Evolutionary conservation across 2,113 vertebrate species (phyloP).

Genomic region (Cyprinodon variegatus): DNA sequence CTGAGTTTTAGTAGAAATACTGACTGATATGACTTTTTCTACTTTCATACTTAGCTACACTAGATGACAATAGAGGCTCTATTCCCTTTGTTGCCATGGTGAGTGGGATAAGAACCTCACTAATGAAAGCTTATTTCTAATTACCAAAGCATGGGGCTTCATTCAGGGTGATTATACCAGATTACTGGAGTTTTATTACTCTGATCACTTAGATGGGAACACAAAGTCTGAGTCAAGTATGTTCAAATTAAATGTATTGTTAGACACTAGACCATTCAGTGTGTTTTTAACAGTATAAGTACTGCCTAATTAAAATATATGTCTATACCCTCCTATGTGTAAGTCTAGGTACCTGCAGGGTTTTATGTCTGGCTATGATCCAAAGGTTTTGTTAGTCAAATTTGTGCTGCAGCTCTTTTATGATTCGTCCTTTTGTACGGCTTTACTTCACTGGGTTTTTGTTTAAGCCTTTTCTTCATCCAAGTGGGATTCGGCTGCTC

Average conservation of each 20-base stretch:
- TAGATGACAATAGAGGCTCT: not conserved
- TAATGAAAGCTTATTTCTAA: conserved; percentile 2
- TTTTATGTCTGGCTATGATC: not conserved
- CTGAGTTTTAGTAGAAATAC: too few relatives aligned
- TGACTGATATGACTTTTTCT: not conserved
- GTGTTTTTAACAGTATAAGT: not conserved
- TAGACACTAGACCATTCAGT: not conserved
- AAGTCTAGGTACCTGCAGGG: not conserved
- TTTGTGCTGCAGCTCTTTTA: not conserved
- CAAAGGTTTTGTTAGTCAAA: not conserved
- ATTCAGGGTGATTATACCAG: not conserved
- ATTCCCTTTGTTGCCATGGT: not conserved
- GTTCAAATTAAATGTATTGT: not conserved
- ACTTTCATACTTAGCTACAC: not conserved
- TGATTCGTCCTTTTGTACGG: not conserved
- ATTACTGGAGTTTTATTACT: not conserved
- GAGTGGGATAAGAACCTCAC: not conserved
- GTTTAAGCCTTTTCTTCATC: not conserved
- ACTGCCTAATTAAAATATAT: not conserved
- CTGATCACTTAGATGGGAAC: not conserved
- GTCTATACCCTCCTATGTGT: not conserved
- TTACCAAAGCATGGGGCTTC: not conserved
- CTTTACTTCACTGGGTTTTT: not conserved
- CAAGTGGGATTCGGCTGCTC: not conserved
- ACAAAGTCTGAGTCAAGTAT: not conserved